Percentiles rank a stretch among this genome's conserved stretches.
phyloP scores from a whole-genome alignment of 2,888 invertebrate genomes.

The Ennomos fuscantarius region DNA sequence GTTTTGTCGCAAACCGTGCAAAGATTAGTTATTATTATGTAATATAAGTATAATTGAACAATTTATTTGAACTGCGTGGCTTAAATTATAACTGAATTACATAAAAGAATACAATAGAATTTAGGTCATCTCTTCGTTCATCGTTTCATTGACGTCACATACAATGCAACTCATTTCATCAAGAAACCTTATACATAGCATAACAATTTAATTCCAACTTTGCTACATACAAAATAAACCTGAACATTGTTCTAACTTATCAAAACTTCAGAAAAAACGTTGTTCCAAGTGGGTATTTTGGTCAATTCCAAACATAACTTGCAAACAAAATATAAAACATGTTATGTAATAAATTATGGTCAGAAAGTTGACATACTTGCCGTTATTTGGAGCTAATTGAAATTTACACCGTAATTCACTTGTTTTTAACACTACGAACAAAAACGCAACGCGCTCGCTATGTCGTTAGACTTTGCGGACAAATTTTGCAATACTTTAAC shows the following conservation, averaged over 20 bases:
- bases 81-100: no score
- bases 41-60: no score
- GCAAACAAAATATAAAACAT: neutral
- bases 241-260: neutral
- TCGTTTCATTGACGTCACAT: no score
- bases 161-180: no score
- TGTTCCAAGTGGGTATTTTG: slow-evolving; percentile 7
- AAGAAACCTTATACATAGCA: neutral
- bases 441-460: no score
- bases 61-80: no score
- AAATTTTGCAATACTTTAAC: slow-evolving; percentile 43
- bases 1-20: no score
- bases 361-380: slow-evolving; percentile 1
- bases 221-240: neutral
- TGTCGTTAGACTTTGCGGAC: slow-evolving; percentile 15
- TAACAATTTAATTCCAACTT: neutral
- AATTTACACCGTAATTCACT: neutral
- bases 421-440: no score
- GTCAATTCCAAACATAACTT: neutral
- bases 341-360: slow-evolving; percentile 6
- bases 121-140: no score
- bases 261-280: slow-evolving; percentile 9
- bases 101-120: no score
- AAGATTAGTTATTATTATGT: no score
- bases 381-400: neutral